Evolutionary conservation across 2,113 vertebrate species (phyloP).

Genomic region (Sander lucioperca): DNA sequence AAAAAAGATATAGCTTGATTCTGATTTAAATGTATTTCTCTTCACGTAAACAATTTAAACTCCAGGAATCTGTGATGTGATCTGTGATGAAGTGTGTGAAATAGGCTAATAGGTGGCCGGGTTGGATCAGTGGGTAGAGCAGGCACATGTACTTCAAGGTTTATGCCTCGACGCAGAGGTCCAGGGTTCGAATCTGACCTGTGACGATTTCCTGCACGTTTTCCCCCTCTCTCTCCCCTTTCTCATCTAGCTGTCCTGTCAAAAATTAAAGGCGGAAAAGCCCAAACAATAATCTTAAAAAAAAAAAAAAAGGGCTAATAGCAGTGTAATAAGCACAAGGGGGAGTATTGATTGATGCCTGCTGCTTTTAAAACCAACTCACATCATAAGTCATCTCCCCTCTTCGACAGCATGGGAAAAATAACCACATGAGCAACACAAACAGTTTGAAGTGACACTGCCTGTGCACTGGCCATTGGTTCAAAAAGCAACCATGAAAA

Average conservation of each 20-base stretch:
- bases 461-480: background rate
- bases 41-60: slow-evolving; percentile 22
- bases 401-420: background rate
- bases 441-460: background rate
- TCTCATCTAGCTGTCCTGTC: no score
- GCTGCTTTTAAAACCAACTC: slow-evolving; percentile 45
- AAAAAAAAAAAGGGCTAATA: background rate
- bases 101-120: slow-evolving; percentile 4
- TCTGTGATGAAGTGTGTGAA: background rate
- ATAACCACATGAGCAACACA: background rate
- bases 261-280: no score
- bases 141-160: no score
- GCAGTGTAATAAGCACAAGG: slow-evolving; percentile 15
- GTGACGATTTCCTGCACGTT: no score
- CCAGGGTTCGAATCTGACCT: no score
- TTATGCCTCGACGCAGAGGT: no score
- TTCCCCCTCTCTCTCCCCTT: no score
- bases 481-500: slow-evolving; percentile 24
- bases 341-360: slow-evolving; percentile 47
- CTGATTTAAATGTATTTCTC: background rate
- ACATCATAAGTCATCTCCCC: slow-evolving; percentile 9
- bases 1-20: background rate
- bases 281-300: no score
- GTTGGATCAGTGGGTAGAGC: no score
- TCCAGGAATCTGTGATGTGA: slow-evolving; percentile 11